Percentiles rank a stretch among this genome's conserved stretches.
These are phyloP conservation scores for Euspilapteryx auroguttella DNA, from an alignment of 2,888 invertebrate species.

Conservation along the genomic window DNA sequence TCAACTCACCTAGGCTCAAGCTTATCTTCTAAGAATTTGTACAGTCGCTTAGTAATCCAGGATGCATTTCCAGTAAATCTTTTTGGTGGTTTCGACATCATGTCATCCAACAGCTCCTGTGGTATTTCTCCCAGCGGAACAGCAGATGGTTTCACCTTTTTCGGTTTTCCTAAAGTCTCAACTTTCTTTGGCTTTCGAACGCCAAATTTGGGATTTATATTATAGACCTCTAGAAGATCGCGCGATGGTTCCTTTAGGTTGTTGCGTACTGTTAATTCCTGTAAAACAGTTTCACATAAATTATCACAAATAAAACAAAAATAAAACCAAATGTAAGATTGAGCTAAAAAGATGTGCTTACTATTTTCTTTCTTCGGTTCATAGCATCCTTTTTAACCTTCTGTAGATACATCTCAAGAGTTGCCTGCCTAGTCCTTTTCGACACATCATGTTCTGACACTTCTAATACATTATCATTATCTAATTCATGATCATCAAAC, in stretches of 20 bases:
- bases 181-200: slow-evolving; percentile 15
- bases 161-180: slow-evolving; percentile 10
- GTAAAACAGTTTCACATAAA: too few species aligned
- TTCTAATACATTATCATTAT: neutral
- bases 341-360: too few species aligned
- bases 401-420: slow-evolving; percentile 21
- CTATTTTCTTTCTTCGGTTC: slow-evolving; percentile 22
- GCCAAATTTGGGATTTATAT: slow-evolving; percentile 18
- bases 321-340: too few species aligned
- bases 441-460: slow-evolving; percentile 18
- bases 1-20: slow-evolving; percentile 34
- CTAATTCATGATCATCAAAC: neutral
- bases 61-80: slow-evolving; percentile 29
- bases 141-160: neutral
- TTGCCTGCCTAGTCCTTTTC: slow-evolving; percentile 16
- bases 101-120: slow-evolving; percentile 23
- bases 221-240: slow-evolving; percentile 16
- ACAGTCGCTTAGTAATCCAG: slow-evolving; percentile 40
- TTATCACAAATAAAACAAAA: too few species aligned
- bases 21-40: slow-evolving; percentile 36
- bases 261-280: slow-evolving; percentile 24
- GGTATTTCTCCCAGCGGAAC: slow-evolving; percentile 17
- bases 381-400: slow-evolving; percentile 24
- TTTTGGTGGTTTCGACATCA: slow-evolving; percentile 44
- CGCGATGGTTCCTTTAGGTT: slow-evolving; percentile 15